Evolutionary conservation across 2,113 vertebrate species (phyloP), one percentile per base, ranked within the genome.

Genomic region (Lucifuga dentata): DNA sequence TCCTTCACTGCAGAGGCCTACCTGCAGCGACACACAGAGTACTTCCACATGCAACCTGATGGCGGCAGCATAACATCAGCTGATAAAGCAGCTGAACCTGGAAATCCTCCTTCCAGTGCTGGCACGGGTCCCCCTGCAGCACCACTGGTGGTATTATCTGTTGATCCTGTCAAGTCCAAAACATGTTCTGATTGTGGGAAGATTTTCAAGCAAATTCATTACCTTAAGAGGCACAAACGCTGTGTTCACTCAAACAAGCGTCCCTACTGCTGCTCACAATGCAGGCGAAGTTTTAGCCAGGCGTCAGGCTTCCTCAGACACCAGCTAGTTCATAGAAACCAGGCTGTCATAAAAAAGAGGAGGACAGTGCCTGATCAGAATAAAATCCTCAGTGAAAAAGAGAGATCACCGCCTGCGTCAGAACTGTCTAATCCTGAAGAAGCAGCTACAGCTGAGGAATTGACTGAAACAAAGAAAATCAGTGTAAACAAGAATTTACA

Each of bases 1-100:
- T 76, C 92, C 39, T 93, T 93, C 64, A 91, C 92, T 1, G 86
- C 90, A 1, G 85, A 90, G 81, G 60, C 73, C 51, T 92, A 91
- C 66, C 81, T 93, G 36, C 89, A 89, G 40, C 66, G 83, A 12
- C 92, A 94, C 8, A 55, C 74, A 1, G 76, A 89, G 5, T 23
- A 35, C 50, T 83, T 84, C 24, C 91, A 93, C 78, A 13, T 55
- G 0, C 67, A 52, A 49, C 62, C 72, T 1, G 16, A 45, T 43
- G 63, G 12, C 2, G 62, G 77, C 19, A 2, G 15, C 2, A 5
- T 26, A 2, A 2, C 46, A 35, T 7, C 45, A 9, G 23, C 32
- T 1, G n/a, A 32, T 2, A 73, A 84, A 16, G 58, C 41, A 2
- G 45, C 5, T 2, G 68, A 56, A 26, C 24, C 64, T 8, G 59